Evolutionary conservation across 2,797 vertebrate genomes (phyloP).

Genomic region (Manis crassicaudata): DNA sequence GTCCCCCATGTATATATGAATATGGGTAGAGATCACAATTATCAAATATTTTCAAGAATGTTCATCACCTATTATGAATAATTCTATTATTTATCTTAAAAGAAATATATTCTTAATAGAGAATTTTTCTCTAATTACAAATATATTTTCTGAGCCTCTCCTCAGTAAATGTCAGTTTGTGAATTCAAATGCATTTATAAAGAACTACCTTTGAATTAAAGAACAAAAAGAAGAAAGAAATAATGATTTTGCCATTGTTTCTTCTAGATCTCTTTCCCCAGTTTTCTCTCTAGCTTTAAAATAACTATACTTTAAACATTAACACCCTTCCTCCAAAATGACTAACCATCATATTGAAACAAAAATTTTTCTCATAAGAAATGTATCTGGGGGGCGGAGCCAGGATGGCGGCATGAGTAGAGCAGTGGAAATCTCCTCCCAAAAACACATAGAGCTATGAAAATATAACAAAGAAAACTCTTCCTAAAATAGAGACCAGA

Average conservation of each 20-base stretch:
- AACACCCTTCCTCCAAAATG: slow-evolving; percentile 25
- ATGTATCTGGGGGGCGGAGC: neutral
- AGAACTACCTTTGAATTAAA: slow-evolving; percentile 43
- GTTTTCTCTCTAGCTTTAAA: slow-evolving; percentile 23
- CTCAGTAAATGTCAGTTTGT: neutral
- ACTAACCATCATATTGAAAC: slow-evolving; percentile 31
- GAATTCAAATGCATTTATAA: slow-evolving; percentile 24
- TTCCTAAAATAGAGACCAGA: too few species aligned
- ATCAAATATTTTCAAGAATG: slow-evolving; percentile 49
- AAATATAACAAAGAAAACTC: too few species aligned
- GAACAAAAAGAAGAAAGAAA: slow-evolving; percentile 29
- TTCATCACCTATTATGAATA: neutral
- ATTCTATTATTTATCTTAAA: slow-evolving; percentile 38
- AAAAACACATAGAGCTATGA: too few species aligned
- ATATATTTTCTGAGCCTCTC: slow-evolving; percentile 3
- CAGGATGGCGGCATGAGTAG: too few species aligned
- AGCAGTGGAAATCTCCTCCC: too few species aligned
- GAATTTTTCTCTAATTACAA: slow-evolving; percentile 34
- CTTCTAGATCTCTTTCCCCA: neutral
- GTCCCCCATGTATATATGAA: neutral
- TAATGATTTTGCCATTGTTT: neutral
- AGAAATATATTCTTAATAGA: slow-evolving; percentile 44
- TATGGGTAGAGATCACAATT: neutral
- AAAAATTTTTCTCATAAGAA: slow-evolving; percentile 41
- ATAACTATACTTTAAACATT: slow-evolving; percentile 9